Evolutionary conservation across 2,797 vertebrate species (phyloP), one percentile per base, ranked within the genome.

Genomic region (Gymnocypris eckloni): DNA sequence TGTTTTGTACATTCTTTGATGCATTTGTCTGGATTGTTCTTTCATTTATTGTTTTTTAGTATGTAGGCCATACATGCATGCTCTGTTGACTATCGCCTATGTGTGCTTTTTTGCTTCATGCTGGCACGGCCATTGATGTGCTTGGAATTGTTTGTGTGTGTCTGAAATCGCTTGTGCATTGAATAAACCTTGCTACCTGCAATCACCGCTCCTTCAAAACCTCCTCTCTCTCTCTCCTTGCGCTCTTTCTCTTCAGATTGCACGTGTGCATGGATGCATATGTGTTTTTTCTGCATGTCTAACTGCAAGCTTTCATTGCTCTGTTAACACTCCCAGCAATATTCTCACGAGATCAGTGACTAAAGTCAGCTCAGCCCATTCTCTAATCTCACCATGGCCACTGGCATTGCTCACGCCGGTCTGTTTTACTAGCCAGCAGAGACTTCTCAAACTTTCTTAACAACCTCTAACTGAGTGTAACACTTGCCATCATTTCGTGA

Each of bases 401-500:
- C 76, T 79, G 64, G n/a, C 48, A 70, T 84, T 18, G 5, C 76
- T 87, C 41, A 69, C 52, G n/a, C 37, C 25, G 39, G 67, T 73
- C 54, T 48, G 48, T 78, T 50, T 45, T 43, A 39, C n/a, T n/a
- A 50, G 39, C 28, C 41, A 75, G 37, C 50, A 54, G 54, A 61
- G 66, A 79, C 77, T 80, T 81, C 66, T 85, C 52, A 56, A 64
- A 85, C 67, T 73, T 85, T 66, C 82, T 77, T 83, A 80, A 83
- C 83, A 79, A 69, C 50, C 22, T 77, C 52, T 41, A 84, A 67
- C 71, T 76, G 81, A 86, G 67, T 72, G 72, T 80, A 90, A 81
- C 84, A 88, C 79, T 64, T 41, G n/a, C 92, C 96, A 96, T 96
- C 95, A 94, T 92, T 92, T 95, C 92, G 91, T 88, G 87, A 90